Evolutionary conservation across 1,140 invertebrate genomes (phyloP), one percentile per base, ranked within the genome.

Genomic region (Phenacoccus solenopsis): DNA sequence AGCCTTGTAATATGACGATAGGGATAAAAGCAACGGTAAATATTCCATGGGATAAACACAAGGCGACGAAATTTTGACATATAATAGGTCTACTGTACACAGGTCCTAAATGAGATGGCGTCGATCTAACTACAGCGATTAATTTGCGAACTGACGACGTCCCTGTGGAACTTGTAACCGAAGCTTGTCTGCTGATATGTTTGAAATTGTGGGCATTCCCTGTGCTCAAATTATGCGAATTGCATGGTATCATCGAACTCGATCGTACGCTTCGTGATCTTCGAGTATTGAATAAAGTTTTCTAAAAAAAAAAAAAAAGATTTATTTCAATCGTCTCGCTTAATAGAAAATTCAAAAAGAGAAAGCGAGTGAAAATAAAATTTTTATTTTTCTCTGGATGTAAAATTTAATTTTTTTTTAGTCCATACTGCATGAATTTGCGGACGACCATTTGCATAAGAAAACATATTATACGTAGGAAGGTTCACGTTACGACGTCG

Each of bases 1-100:
- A 75, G 57, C 73, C 73, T 67, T 87, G 85, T 16, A 87, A 74
- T 0, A 84, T 84, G 71, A 86, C 79, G 25, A 87, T 80, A 0
- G 86, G 86, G 28, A 86, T 77, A 67, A 84, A 84, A 0, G 86
- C 85, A 1, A 86, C 84, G 0, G 85, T 83, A n/a, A 83, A 76
- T 13, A 84, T 81, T 2, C 84, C 81, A 67, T 86, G 81, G 0
- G 83, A 82, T 0, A 86, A 73, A 59, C 86, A 83, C 69, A 85
- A 72, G 69, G 82, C 75, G 64, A 83, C 78, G 72, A 85, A 83
- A 71, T 86, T 85, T 0, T 80, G 78, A 24, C 80, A 75, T 27
- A 82, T 73, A 9, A 79, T 69, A 20, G 74, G 72, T 38, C 77
- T 73, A 7, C 76, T 78, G 75, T 81, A 81, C 5, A 78, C 73